A percentile compares a stretch with the other conserved stretches of the same genome.
Evolutionary conservation across 1,140 invertebrate species (phyloP).

Genomic region (Leptestheria dahalacensis): DNA sequence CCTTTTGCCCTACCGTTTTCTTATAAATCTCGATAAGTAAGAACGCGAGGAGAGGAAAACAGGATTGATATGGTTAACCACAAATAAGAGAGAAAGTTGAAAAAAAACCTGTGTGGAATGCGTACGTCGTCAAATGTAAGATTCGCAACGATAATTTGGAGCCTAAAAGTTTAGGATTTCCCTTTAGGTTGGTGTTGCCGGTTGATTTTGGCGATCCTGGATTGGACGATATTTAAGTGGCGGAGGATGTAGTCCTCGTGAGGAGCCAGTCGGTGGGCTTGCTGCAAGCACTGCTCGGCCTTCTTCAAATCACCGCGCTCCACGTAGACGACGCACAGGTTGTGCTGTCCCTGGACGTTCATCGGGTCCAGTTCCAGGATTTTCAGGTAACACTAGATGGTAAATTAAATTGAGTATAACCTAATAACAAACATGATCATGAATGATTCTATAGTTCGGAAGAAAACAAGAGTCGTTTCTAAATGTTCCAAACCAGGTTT

Average conservation of each 20-base stretch:
- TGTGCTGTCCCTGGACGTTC: constrained; percentile 88
- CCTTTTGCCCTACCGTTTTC: too few species aligned
- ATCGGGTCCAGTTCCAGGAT: constrained; percentile 74
- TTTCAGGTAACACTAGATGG: constrained; percentile 65
- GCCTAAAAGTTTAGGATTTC: not conserved
- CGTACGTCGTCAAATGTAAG: too few species aligned
- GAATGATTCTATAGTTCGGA: too few species aligned
- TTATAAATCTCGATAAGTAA: too few species aligned
- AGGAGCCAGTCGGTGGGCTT: constrained; percentile 62
- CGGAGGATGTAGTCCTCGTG: constrained; percentile 77
- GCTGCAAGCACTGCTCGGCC: constrained; percentile 67
- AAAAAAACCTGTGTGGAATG: too few species aligned
- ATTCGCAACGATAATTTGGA: too few species aligned
- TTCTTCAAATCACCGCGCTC: constrained; percentile 66
- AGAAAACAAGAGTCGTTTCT: too few species aligned
- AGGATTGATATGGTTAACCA: too few species aligned
- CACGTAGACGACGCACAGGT: constrained; percentile 88
- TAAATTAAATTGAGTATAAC: constrained; percentile 7
- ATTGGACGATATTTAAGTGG: constrained; percentile 70
- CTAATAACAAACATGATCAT: too few species aligned
- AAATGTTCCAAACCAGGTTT: too few species aligned
- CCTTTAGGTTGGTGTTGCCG: not conserved
- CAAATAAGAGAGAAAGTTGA: too few species aligned
- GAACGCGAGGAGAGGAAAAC: too few species aligned
- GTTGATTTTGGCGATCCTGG: constrained; percentile 38